A percentile compares a stretch with the other conserved stretches of the same genome.
phyloP scores from a whole-genome alignment of 2,888 invertebrate species.

The Falcaria lacertinaria region DNA sequence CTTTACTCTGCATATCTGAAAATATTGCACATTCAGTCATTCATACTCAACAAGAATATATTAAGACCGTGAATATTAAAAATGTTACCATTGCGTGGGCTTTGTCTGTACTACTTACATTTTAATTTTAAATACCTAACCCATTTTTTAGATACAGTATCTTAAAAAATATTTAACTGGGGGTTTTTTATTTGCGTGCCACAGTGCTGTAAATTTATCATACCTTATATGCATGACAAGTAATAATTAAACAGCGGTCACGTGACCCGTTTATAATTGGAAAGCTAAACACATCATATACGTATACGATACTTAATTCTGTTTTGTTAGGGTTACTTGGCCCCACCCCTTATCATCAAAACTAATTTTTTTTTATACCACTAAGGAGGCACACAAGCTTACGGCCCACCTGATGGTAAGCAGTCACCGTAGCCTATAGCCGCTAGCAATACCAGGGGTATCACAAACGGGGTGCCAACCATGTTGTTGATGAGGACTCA shows the following conservation, averaged over 20 bases:
- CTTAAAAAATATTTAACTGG: not conserved
- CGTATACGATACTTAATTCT: too few relatives aligned
- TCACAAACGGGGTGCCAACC: too few relatives aligned
- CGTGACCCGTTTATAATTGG: not conserved
- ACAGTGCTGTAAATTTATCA: conserved; percentile 5
- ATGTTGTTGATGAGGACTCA: too few relatives aligned
- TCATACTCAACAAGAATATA: not conserved
- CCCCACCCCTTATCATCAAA: too few relatives aligned
- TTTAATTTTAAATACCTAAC: not conserved
- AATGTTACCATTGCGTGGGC: not conserved
- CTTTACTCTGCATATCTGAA: too few relatives aligned
- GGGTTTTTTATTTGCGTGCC: conserved; percentile 8
- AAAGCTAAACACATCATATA: not conserved
- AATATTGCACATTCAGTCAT: too few relatives aligned
- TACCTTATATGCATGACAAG: conserved; percentile 6
- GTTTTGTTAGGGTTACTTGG: too few relatives aligned
- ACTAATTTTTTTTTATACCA: too few relatives aligned
- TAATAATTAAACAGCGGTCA: not conserved
- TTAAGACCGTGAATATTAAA: not conserved
- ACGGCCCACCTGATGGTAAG: too few relatives aligned
- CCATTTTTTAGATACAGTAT: not conserved
- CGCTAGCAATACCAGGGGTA: too few relatives aligned
- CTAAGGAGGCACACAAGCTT: too few relatives aligned
- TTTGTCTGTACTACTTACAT: not conserved
- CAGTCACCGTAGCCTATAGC: too few relatives aligned